Conservation (phyloP, 2,797 vertebrate species). For the Semaprochilodus insignis region DNA sequence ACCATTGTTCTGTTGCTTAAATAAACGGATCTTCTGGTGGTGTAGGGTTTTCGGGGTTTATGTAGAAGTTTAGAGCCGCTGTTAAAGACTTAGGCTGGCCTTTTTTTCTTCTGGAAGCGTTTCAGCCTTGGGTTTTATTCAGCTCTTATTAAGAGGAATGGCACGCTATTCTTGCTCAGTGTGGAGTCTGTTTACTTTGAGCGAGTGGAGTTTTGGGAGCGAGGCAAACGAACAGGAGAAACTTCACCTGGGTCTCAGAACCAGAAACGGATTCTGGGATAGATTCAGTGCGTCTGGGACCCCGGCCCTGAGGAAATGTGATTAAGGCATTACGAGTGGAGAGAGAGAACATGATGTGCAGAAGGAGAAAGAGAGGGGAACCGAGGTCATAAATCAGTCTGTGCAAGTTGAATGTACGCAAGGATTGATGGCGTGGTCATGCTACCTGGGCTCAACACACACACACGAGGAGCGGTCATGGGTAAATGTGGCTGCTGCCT, state of each 20-base stretch:
- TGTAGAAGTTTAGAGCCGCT: background rate
- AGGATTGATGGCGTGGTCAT: conserved; percentile 8
- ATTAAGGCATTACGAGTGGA: conserved; percentile 35
- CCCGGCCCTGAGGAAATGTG: conserved; percentile 22
- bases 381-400: conserved; percentile 27
- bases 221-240: background rate
- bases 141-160: conserved; percentile 12
- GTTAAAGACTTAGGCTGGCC: background rate
- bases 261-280: conserved; percentile 41
- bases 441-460: conserved; percentile 1
- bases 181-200: conserved; percentile 12
- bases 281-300: conserved; percentile 48
- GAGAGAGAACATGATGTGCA: background rate
- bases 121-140: conserved; percentile 13
- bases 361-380: background rate
- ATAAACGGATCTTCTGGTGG: background rate
- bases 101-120: conserved; percentile 24
- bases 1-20: no score
- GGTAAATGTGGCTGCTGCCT: background rate
- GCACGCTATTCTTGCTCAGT: conserved; percentile 17
- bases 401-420: background rate
- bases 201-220: background rate
- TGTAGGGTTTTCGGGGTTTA: background rate
- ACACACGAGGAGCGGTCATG: background rate
- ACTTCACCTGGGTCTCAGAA: conserved; percentile 1